A percentile compares a stretch with the other conserved stretches of the same genome.
phyloP scores from a whole-genome alignment of 2,888 invertebrate species.

The Plagiodera versicolora region DNA sequence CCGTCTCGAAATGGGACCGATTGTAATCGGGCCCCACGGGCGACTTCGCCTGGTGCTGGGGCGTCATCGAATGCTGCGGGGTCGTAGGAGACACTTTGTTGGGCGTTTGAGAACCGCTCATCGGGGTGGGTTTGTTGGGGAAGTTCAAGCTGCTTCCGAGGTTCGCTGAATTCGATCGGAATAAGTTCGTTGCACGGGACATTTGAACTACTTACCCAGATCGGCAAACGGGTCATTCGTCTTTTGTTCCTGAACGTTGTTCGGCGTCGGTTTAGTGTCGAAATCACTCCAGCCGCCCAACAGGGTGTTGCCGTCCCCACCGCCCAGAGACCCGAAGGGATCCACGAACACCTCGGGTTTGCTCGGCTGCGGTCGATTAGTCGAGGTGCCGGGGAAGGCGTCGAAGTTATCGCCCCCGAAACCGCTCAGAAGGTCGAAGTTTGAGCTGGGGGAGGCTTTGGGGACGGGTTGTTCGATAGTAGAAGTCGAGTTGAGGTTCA shows the following conservation, averaged over 20 bases:
- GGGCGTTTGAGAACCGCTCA: constrained; percentile 39
- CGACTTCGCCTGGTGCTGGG: constrained; percentile 51
- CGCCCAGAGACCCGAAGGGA: constrained; percentile 61
- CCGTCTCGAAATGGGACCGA: constrained; percentile 71
- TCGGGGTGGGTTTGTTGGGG: constrained; percentile 31
- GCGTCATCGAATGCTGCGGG: constrained; percentile 49
- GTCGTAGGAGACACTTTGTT: constrained; percentile 45
- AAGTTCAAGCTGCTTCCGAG: constrained; percentile 29
- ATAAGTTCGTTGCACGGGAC: no score
- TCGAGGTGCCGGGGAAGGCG: constrained; percentile 22
- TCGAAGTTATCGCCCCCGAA: constrained; percentile 51
- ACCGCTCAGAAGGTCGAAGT: constrained; percentile 65
- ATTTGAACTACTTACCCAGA: constrained; percentile 56
- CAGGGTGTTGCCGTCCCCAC: constrained; percentile 42
- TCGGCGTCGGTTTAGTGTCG: not conserved
- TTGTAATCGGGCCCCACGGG: constrained; percentile 60
- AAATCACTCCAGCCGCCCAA: constrained; percentile 47
- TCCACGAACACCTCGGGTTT: constrained; percentile 59
- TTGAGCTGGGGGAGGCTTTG: constrained; percentile 51
- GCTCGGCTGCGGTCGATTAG: constrained; percentile 11
- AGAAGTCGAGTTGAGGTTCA: constrained; percentile 56
- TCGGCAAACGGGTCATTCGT: constrained; percentile 75
- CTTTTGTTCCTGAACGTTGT: constrained; percentile 48
- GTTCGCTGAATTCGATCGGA: constrained; percentile 23
- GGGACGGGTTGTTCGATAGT: constrained; percentile 14